Evolutionary conservation across 2,888 invertebrate species (phyloP), one percentile per base, ranked within the genome.

Genomic region (Epirrita christyi): DNA sequence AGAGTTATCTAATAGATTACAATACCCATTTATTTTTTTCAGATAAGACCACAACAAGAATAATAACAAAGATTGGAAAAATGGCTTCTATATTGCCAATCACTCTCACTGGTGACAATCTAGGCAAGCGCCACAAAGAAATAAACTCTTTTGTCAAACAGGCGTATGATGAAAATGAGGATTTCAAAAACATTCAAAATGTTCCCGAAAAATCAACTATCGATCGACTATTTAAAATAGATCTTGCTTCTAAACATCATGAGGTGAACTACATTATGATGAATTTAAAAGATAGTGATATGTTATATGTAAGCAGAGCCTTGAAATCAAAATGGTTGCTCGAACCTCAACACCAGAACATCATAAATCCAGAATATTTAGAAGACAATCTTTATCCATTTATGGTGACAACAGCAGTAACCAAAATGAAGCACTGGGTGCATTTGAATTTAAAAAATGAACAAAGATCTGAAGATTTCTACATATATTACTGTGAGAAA

Each of bases 231-330:
- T 68, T 70, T 42, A 71, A 70, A 54, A 70, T 71, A 32, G 67
- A 68, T 29, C 62, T 88, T 2, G 86, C 89, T 3, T 77, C 72
- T 8, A 76, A 79, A 63, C 61, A 73, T 13, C 76, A 66, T 53
- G 61, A 85, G 55, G 67, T 81, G 0, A 72, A 83, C 11, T 88
- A 75, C 51, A 79, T 88, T 8, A 21, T 86, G 10, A 52, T 68
- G 11, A 83, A 72, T 46, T 66, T 88, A 27, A 83, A 83, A 73
- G 73, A 81, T 21, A 74, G 79, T 13, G 83, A 87, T 51, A 78
- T 88, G 81, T 62, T 89, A 0, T 86, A 78, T 53, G 86, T 88
- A 0, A 83, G 79, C 60, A 78, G 78, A 72, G 83, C 84, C 0
- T 64, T 89, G 1, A 85, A 83, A 65, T 68, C 77, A 28, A 64